Conservation (phyloP, 1,140 invertebrate genomes). For the Melipona quadrifasciata region DNA sequence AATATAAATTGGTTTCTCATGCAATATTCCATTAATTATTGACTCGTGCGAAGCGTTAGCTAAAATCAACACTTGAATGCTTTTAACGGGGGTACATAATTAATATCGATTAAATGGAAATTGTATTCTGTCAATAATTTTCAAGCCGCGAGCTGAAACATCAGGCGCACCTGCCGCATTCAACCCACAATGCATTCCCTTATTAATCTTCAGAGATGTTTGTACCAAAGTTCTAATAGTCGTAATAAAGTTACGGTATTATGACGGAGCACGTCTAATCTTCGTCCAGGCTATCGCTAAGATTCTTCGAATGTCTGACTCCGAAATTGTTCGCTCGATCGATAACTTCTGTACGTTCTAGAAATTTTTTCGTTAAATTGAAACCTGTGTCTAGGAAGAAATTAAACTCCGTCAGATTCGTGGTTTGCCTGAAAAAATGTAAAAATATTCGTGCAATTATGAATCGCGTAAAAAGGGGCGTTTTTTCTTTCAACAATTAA, state of each 20-base stretch:
- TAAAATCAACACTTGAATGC: neutral
- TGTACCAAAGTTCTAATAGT: neutral
- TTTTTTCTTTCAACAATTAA: no score
- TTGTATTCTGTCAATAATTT: neutral
- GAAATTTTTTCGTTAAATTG: neutral
- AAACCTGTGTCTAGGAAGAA: neutral
- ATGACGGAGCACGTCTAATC: neutral
- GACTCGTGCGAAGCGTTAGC: neutral
- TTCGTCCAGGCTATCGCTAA: no score
- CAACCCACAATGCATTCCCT: slow-evolving; percentile 5
- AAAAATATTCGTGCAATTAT: no score
- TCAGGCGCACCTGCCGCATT: neutral
- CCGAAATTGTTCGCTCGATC: neutral
- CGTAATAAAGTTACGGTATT: neutral
- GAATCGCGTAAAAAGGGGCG: no score
- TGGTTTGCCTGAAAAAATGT: no score
- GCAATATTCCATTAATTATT: neutral
- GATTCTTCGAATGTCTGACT: neutral
- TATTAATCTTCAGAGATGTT: neutral
- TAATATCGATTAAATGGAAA: neutral
- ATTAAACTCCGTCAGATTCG: neutral
- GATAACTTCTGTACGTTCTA: neutral
- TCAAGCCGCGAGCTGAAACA: no score
- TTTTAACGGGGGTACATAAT: neutral
- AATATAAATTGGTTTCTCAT: no score